These are phyloP conservation scores for Bombus confusus DNA, from an alignment of 1,140 invertebrate species.

Conservation along the genomic window DNA sequence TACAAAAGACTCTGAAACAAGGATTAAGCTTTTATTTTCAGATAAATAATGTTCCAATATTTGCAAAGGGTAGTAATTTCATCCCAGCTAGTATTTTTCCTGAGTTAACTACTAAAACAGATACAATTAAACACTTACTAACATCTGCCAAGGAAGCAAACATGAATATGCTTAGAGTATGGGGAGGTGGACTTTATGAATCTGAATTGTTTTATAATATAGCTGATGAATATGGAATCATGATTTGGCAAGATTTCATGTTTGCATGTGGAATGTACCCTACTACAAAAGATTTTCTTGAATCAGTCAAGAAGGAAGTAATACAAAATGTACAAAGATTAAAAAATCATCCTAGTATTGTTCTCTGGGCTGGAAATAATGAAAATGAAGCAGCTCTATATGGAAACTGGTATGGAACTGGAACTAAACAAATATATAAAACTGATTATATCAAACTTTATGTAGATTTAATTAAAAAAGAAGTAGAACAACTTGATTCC, in stretches of 20 bases:
- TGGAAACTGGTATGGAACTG: conserved; percentile 92
- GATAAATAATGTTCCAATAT: conserved; percentile 94
- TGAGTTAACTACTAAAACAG: conserved; percentile 85
- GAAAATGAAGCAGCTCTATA: conserved; percentile 97
- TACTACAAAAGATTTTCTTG: conserved; percentile 87
- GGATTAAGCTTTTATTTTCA: conserved; percentile 94
- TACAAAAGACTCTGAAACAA: conserved; percentile 86
- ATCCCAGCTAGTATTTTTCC: conserved; percentile 95
- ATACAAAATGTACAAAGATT: conserved; percentile 92
- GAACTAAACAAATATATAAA: conserved; percentile 84
- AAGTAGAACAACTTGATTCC: conserved; percentile 86
- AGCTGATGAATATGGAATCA: conserved; percentile 91
- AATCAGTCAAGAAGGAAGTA: conserved; percentile 90
- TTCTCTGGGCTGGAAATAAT: conserved; percentile 97
- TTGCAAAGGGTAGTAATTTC: conserved; percentile 98
- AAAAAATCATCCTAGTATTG: conserved; percentile 94
- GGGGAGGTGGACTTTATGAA: conserved; percentile 99
- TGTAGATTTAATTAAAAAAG: conserved; percentile 88
- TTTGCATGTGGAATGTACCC: conserved; percentile 99
- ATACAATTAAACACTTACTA: conserved; percentile 85
- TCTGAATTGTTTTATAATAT: conserved; percentile 94
- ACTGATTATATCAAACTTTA: conserved; percentile 95
- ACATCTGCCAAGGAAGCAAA: conserved; percentile 89
- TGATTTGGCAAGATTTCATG: conserved; percentile 98
- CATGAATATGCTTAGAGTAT: conserved; percentile 97